Evolutionary conservation across 2,797 vertebrate genomes (phyloP), one percentile per base, ranked within the genome.

Genomic region (Falco concolor): DNA sequence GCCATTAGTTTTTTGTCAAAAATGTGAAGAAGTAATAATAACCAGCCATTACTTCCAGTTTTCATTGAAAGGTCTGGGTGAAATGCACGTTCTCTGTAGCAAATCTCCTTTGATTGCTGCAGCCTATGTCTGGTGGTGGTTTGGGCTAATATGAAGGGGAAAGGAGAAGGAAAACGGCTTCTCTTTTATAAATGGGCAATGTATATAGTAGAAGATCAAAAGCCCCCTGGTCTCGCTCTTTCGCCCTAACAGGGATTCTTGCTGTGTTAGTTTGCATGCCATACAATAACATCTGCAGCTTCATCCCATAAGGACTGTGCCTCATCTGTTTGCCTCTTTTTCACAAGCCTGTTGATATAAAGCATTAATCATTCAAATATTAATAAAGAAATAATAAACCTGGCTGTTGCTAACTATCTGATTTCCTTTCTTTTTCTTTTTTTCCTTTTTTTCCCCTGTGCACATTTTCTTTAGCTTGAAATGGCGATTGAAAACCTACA

Each of bases 401-500:
- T 98, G 98, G 98, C 99, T 98, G 98, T 98, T 87, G 98, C 98
- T 99, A 99, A 99, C 98, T 98, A 96, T 99, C 98, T 99, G 97
- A 98, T 98, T 98, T 98, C 98, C 98, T 98, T 98, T 98, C 98
- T 96, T 97, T 95, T 97, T 98, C 95, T 95, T 93, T 93, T 93
- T 93, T 97, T 34, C 95, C 63, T 90, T 96, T 89, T 93, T 76
- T 92, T 97, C 60, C 97, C 94, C 98, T 97, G 98, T 98, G 98
- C 98, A 98, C 98, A 96, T 97, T 98, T 97, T 98, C 98, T 98
- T 98, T 99, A 99, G 99, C 99, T 99, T 99, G 99, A 99, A 99
- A 99, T 99, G 99, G 99, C 99, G 99, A 99, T 99, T 99, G 99
- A 99, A 98, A 99, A 99, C 98, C 99, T 99, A 98, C 99, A 99